Conservation (phyloP, 2,888 invertebrate species). For the Xestia ashworthii region DNA sequence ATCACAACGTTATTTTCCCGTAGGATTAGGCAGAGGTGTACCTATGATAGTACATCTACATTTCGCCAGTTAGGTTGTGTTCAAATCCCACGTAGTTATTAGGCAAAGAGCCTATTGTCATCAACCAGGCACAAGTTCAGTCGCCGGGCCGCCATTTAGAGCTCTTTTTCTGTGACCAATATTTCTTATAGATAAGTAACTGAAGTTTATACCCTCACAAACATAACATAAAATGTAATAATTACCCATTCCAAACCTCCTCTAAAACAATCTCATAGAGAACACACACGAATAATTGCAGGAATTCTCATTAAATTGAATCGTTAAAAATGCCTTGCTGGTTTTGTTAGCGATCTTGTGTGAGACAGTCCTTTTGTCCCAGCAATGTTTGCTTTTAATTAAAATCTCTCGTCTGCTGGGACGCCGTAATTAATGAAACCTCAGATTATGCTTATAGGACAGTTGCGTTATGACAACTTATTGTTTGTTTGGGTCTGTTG, state of each 20-base stretch:
- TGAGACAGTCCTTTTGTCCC: conserved; percentile 66
- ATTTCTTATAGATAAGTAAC: conserved; percentile 5
- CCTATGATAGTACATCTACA: not conserved
- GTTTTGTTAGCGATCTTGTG: conserved; percentile 52
- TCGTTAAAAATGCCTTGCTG: conserved; percentile 61
- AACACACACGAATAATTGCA: conserved; percentile 23
- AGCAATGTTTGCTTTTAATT: conserved; percentile 79
- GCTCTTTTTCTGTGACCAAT: not conserved
- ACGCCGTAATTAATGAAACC: conserved; percentile 64
- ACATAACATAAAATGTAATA: conserved; percentile 30
- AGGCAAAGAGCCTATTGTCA: not conserved
- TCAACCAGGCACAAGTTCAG: not conserved
- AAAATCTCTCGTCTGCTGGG: conserved; percentile 70
- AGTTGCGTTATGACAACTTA: conserved; percentile 60
- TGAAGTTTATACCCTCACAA: conserved; percentile 12
- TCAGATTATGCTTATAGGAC: conserved; percentile 53
- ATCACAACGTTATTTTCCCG: not conserved
- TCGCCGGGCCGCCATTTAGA: not conserved
- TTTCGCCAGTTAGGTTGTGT: not conserved
- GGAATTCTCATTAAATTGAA: conserved; percentile 59
- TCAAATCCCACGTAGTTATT: not conserved
- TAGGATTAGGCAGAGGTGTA: not conserved
- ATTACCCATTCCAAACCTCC: conserved; percentile 25
- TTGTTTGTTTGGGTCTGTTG: conserved; percentile 56
- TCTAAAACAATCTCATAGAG: conserved; percentile 26